Evolutionary conservation across 2,113 vertebrate genomes (phyloP).

Genomic region (Passer montanus): DNA sequence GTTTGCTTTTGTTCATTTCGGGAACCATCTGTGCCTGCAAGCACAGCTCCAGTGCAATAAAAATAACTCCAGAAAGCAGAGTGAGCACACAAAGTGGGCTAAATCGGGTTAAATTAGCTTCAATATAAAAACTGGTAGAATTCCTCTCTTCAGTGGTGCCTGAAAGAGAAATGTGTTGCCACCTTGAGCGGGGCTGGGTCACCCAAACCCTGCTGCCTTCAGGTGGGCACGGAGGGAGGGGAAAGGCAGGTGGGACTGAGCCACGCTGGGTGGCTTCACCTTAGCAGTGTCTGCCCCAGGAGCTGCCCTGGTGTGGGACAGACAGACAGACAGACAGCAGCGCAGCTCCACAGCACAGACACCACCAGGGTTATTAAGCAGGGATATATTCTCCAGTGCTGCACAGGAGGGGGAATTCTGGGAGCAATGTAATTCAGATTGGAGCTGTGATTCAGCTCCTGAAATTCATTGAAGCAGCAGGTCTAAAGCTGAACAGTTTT

Average conservation of each 20-base stretch:
- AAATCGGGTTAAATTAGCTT: neutral
- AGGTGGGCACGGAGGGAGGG: rapidly evolving
- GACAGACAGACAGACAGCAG: neutral
- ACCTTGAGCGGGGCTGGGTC: neutral
- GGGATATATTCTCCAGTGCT: neutral
- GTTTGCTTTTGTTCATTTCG: constrained; percentile 28
- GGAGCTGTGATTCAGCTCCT: neutral
- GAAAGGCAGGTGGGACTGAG: neutral
- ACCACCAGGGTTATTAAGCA: rapidly evolving
- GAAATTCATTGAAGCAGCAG: neutral
- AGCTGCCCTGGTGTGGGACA: neutral
- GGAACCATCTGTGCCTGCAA: constrained; percentile 52
- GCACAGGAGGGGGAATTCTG: neutral
- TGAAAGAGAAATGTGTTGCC: neutral
- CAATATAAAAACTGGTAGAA: neutral
- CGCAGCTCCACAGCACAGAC: neutral
- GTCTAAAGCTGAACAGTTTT: constrained; percentile 25
- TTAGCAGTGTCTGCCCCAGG: rapidly evolving
- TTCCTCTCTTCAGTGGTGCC: neutral
- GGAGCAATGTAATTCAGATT: neutral
- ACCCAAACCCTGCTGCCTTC: neutral
- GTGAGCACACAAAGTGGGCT: neutral
- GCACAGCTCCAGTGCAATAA: neutral
- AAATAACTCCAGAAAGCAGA: neutral
- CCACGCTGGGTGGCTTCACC: rapidly evolving